Evolutionary conservation across 2,797 vertebrate species (phyloP).

Genomic region (Pachyuromys duprasi): DNA sequence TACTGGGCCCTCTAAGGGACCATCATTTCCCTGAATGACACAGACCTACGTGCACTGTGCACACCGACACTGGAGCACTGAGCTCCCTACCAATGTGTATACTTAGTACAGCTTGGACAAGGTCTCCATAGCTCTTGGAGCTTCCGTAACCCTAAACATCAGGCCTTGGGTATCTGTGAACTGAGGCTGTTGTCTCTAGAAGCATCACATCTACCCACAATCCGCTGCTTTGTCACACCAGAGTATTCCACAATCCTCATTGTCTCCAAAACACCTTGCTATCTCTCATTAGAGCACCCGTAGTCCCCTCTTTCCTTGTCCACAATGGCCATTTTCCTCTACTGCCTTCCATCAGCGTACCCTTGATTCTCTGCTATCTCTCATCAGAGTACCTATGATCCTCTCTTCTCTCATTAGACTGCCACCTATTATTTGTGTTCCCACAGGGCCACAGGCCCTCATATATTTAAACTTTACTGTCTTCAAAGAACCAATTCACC

Average conservation of each 20-base stretch:
- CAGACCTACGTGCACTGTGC: background rate
- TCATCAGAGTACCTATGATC: no score
- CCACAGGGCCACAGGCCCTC: background rate
- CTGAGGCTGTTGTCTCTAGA: background rate
- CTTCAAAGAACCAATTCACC: background rate
- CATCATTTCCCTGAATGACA: background rate
- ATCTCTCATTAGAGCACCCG: background rate
- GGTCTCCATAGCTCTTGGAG: background rate
- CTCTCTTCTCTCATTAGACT: background rate
- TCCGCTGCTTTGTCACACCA: background rate
- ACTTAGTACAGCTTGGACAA: background rate
- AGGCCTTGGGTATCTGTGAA: background rate
- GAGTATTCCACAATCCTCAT: background rate
- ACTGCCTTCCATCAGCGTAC: background rate
- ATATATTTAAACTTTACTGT: background rate
- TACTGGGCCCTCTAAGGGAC: background rate
- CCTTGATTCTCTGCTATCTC: background rate
- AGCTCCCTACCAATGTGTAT: background rate
- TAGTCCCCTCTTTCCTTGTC: background rate
- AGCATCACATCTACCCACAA: background rate
- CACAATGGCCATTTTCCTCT: background rate
- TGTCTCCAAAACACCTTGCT: background rate
- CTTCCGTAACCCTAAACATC: background rate
- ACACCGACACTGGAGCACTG: background rate
- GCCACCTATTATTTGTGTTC: background rate